Base-by-base conservation (phyloP, 1,140 invertebrate genomes). In the Neodiprion fabricii region DNA sequence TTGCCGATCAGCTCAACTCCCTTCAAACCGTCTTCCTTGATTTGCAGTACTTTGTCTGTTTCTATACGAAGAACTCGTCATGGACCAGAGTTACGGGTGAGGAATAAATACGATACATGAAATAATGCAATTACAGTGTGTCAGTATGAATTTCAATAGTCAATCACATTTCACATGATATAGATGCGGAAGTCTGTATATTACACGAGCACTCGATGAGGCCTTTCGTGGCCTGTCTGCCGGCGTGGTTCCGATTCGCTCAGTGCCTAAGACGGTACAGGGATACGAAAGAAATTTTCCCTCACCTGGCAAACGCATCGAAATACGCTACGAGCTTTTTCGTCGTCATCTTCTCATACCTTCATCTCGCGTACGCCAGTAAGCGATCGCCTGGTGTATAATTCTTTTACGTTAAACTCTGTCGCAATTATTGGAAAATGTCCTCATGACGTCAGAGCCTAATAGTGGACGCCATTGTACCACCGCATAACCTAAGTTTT, bases 1-100 rank as follows among this genome's bases (percentile, higher is more conserved):
- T 98, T 73, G 96, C 95, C 72, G 96, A 98, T 89, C 96, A 98
- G 85, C 89, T 98, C 48, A 97, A 95, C 82, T 96, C 95, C 79
- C 85, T 97, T 53, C 91, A 91, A 2, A 91, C 91, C 12, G 93
- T 94, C 14, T 89, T 98, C 49, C 84, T 94, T 28, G 96, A 97
- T 82, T 91, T 96, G 78, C 94, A 97, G 79, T 96, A 93, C 84
- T 91, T 96, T 40, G 81, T 94, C 40, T 91, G 91, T 69, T 93
- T 93, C 79, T 93, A 92, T 76, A 81, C 87, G 5, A 86, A 85
- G 3, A 91, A 90, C 75, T 88, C 87, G 71, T 84, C 89, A 72
- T 90, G 89, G 80, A 76, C 82, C 1, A 77, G 82, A n/a, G 82
- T 82, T 17, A 82, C 84, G 75, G 82, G 85, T 85, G 79, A 77